Base-by-base conservation (phyloP, 2,113 vertebrate genomes). In the Sakesphorus luctuosus region DNA sequence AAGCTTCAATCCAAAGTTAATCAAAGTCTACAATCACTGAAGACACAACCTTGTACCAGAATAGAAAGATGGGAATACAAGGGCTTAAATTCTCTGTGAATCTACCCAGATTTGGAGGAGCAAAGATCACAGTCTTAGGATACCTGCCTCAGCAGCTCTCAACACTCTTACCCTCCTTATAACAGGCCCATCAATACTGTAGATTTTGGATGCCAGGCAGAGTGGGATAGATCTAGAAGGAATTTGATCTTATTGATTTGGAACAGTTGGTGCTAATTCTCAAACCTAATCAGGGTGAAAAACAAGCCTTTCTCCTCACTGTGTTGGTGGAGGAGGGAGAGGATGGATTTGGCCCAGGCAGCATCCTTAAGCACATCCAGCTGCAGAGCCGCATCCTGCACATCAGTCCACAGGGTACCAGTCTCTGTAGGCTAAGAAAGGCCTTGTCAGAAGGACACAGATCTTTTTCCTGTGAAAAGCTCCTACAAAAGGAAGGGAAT, bases 301-400 rank as follows among this genome's bases (percentile, higher is more conserved):
- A 76, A 47, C 10, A 43, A 47, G 7, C 5, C 8, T 10, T 31
- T 67, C 23, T 26, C 23, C 3, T 74, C 52, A 29, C 2, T 7
- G 8, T 21, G 17, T 17, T 0, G 0, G 3, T 46, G 49, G 7
- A 68, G 11, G 2, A 16, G 7, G 3, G 13, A 43, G 3, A 78
- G 46, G 6, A 18, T 66, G 25, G 20, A 15, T 55, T 61, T 35
- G 20, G 31, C 9, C 4, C n/a, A 36, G 46, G 6, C 25, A 36
- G 12, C 61, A 50, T 16, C 50, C 26, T n/a, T 7, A 43, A 49
- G 10, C 3, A 20, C 25, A n/a, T 28, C 7, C 58, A 78, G 8
- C 16, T 31, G 21, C 28, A 65, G 14, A 74, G 4, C 28, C 0
- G 0, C 18, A 21, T 28, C 20, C 28, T 36, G 43, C 25, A 40